Conservation (phyloP, 2,888 invertebrate species). For the Melanostoma mellinum region DNA sequence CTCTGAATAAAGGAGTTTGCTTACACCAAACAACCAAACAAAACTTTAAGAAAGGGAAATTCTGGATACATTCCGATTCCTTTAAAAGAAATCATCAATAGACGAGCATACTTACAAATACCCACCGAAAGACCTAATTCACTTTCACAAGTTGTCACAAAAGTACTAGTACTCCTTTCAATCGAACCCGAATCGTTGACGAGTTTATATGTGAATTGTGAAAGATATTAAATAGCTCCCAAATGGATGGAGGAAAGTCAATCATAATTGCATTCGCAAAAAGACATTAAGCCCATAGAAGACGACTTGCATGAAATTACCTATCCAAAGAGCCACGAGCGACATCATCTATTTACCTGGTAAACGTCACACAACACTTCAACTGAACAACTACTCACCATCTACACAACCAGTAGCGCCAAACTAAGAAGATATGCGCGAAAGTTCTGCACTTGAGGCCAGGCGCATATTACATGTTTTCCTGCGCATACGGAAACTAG, state of each 20-base stretch:
- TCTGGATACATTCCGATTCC: no score
- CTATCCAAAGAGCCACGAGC: constrained; percentile 37
- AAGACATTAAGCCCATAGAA: constrained; percentile 51
- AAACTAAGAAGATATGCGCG: constrained; percentile 54
- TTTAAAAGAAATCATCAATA: no score
- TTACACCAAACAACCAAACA: no score
- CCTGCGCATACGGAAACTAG: constrained; percentile 76
- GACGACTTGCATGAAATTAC: constrained; percentile 60
- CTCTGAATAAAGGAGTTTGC: no score
- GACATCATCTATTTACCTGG: constrained; percentile 32
- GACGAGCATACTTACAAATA: no score
- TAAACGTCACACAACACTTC: constrained; percentile 40
- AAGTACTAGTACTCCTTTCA: no score
- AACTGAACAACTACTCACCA: constrained; percentile 17
- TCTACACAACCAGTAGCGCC: constrained; percentile 34
- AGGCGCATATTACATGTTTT: constrained; percentile 22
- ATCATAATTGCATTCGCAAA: constrained; percentile 55
- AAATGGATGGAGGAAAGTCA: constrained; percentile 58
- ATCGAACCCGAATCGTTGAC: no score
- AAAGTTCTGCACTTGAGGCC: constrained; percentile 54
- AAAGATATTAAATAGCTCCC: no score
- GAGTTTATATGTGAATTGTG: no score
- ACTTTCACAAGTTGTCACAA: no score
- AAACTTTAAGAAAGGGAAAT: no score
- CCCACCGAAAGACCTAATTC: no score